phyloP scores from a whole-genome alignment of 2,797 vertebrate species.

The Yasuhikotakia modesta region DNA sequence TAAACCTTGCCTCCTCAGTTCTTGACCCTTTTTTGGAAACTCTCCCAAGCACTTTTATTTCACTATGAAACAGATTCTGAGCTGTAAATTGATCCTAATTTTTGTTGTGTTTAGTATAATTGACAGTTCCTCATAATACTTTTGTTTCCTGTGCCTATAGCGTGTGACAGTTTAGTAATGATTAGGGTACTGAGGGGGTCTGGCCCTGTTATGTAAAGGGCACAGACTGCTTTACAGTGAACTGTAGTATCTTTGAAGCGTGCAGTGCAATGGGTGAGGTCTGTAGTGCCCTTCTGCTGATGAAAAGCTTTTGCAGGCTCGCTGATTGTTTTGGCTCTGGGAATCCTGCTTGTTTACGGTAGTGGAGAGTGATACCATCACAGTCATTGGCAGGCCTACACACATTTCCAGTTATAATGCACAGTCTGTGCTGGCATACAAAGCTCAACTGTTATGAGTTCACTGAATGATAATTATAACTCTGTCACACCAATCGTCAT shows the following conservation, averaged over 20 bases:
- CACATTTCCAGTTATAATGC: conserved; percentile 13
- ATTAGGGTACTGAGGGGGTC: background rate
- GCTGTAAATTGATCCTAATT: too few species aligned
- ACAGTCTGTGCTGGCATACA: background rate
- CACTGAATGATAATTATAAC: background rate
- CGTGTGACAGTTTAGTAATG: background rate
- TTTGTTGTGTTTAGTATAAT: too few species aligned
- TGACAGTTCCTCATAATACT: background rate
- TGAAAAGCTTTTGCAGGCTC: background rate
- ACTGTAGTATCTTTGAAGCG: conserved; percentile 10
- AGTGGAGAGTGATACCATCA: conserved; percentile 13
- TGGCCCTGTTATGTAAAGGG: background rate
- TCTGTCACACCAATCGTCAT: background rate
- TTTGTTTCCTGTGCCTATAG: background rate
- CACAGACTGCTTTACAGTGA: background rate
- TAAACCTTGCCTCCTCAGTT: too few species aligned
- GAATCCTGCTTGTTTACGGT: conserved; percentile 11
- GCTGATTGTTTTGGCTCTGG: background rate
- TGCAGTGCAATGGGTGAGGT: conserved; percentile 1
- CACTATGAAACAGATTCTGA: background rate
- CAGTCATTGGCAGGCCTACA: conserved; percentile 9
- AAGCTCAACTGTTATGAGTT: conserved; percentile 1
- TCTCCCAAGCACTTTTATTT: background rate
- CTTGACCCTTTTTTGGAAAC: background rate
- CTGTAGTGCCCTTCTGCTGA: background rate